Percentiles rank a stretch among this genome's conserved stretches.
These are phyloP conservation scores for Coracopsis vasa DNA, from an alignment of 2,113 vertebrate genomes.

Conservation along the genomic window DNA sequence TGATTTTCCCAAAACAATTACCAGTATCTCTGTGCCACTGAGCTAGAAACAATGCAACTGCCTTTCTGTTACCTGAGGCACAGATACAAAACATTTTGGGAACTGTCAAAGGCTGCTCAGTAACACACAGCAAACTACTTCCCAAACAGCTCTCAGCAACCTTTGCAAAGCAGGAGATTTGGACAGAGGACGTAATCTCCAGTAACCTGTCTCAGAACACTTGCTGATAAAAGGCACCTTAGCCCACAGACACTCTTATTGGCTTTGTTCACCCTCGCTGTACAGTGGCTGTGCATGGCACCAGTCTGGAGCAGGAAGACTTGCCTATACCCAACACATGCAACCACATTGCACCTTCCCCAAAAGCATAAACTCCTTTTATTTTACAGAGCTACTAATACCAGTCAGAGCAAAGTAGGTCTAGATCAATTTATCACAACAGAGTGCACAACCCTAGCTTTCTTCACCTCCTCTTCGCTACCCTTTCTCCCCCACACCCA, in stretches of 20 bases:
- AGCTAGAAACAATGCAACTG: neutral
- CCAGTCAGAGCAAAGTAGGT: neutral
- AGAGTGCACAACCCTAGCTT: neutral
- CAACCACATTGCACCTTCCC: rapidly evolving
- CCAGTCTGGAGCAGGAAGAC: neutral
- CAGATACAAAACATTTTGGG: neutral
- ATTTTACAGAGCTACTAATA: neutral
- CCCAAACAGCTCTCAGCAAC: neutral
- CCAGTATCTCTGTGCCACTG: neutral
- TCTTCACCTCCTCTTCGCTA: neutral
- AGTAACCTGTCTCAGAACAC: neutral
- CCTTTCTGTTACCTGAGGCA: neutral
- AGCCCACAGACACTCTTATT: neutral
- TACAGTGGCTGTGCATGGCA: neutral
- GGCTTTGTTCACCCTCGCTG: rapidly evolving
- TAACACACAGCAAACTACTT: neutral
- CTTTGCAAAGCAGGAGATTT: neutral
- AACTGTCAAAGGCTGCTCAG: neutral
- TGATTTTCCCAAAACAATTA: neutral
- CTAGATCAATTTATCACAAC: neutral
- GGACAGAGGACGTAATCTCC: neutral
- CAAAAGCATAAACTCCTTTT: neutral
- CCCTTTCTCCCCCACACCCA: neutral
- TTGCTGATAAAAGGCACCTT: neutral
- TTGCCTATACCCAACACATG: neutral